Percentiles rank a stretch among this genome's conserved stretches.
Conservation (phyloP, 1,140 invertebrate genomes). For the Polyergus mexicanus region DNA sequence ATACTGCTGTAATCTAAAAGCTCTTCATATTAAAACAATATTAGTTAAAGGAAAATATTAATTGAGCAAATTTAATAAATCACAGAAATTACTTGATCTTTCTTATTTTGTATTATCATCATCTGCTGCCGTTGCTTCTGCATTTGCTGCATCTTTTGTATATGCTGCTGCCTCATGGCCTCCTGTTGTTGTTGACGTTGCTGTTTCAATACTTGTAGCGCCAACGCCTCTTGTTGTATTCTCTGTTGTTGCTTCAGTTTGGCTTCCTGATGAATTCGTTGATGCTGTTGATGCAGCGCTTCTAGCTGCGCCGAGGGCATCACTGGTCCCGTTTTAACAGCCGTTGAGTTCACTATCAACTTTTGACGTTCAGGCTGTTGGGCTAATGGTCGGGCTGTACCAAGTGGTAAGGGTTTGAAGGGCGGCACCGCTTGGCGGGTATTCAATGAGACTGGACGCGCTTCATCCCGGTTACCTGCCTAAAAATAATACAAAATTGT, state of each 20-base stretch:
- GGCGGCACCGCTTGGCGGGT: conserved; percentile 87
- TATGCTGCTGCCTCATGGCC: conserved; percentile 82
- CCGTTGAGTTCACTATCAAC: conserved; percentile 81
- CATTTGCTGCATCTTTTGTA: conserved; percentile 80
- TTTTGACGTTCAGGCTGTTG: conserved; percentile 86
- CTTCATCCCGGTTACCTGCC: conserved; percentile 72
- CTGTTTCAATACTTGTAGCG: conserved; percentile 83
- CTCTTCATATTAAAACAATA: not conserved
- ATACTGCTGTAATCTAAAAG: not conserved
- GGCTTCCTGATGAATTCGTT: conserved; percentile 81
- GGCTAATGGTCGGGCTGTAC: conserved; percentile 85
- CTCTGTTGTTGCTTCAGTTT: conserved; percentile 80
- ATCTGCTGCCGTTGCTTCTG: conserved; percentile 77
- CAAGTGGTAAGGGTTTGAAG: conserved; percentile 91
- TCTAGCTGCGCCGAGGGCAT: conserved; percentile 82
- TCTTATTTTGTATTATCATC: conserved; percentile 80
- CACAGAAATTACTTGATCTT: conserved; percentile 78
- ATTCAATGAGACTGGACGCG: conserved; percentile 54
- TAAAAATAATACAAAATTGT: conserved; percentile 50
- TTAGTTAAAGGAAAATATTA: not conserved
- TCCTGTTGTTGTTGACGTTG: conserved; percentile 85
- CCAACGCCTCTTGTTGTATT: conserved; percentile 78
- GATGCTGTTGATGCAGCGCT: conserved; percentile 77
- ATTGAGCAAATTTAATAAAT: not conserved
- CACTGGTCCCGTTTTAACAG: conserved; percentile 79